Base-by-base conservation (phyloP, 2,888 invertebrate species). In the Chironomus tentans region DNA sequence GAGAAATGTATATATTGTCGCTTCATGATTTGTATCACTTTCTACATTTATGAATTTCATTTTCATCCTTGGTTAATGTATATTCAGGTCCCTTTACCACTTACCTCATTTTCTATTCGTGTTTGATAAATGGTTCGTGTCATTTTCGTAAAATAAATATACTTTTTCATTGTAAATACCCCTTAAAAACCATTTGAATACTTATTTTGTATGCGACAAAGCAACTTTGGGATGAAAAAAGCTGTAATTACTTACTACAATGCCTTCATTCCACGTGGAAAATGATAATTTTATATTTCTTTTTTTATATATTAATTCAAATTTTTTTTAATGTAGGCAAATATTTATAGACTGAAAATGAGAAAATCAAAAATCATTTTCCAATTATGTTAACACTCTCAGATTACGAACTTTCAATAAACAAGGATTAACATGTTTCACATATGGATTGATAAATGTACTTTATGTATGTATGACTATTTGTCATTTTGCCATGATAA, bases 121-220 rank as follows among this genome's bases (percentile, higher is more conserved):
- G n/a, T 56, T 56, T 71, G 71, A 71, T 56, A 56, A 71, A 71
- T 56, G 56, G 71, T 71, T 71, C 71, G 71, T 71, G 71, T 56
- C 71, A 71, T 71, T 71, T 71, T 56, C 56, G 47, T 46, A 71
- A 71, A 70, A 22, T 61, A 71, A 71, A 71, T 56, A 71, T 18
- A 47, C 48, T 70, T 70, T 70, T 46, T 68, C 18, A 21, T 24
- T 68, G 22, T 68, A 13, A 22, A 68, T 10, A 13, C 68, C 68
- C 21, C 68, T 22, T n/a, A 68, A 56, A 56, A 71, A 71, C n/a
- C 38, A 73, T 62, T 73, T 74, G 74, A 74, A 74, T 65, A 73
- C 68, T 68, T 47, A 74, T 74, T 74, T 74, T 22, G 68, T 74
- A 74, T 74, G 74, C 74, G 74, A 74, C 65, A 74, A 74, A 74